A percentile compares a stretch with the other conserved stretches of the same genome.
Evolutionary conservation across 2,113 vertebrate genomes (phyloP).

Genomic region (Leiothrix lutea): DNA sequence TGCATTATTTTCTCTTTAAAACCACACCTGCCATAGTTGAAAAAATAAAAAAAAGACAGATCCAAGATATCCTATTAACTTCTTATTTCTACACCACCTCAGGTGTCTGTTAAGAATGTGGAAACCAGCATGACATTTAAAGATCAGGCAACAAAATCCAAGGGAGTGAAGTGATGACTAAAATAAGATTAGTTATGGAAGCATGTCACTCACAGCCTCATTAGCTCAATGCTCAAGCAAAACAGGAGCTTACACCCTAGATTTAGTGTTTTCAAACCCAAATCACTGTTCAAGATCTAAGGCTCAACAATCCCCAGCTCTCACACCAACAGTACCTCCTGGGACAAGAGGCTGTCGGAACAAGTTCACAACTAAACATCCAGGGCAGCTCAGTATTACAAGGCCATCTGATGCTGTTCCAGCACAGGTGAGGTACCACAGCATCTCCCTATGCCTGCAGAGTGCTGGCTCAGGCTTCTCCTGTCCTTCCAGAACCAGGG

Average conservation of each 20-base stretch:
- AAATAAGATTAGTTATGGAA: not conserved
- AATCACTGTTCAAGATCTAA: not conserved
- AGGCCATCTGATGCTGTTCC: not conserved
- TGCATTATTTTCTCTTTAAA: not conserved
- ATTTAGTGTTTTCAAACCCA: not conserved
- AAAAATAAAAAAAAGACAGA: not conserved
- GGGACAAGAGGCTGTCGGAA: not conserved
- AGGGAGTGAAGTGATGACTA: not conserved
- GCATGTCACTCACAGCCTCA: not conserved
- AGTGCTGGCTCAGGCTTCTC: not conserved
- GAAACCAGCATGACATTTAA: not conserved
- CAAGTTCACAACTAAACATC: not conserved
- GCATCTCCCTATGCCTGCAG: not conserved
- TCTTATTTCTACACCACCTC: not conserved
- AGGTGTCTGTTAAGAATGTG: not conserved
- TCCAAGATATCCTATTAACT: not conserved
- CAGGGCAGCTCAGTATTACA: not conserved
- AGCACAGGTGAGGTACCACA: not conserved
- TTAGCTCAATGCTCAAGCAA: not conserved
- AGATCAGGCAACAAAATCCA: not conserved
- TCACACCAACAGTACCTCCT: not conserved
- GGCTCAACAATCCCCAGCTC: not conserved
- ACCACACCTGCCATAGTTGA: not conserved
- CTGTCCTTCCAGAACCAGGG: not conserved
- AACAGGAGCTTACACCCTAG: not conserved